These are phyloP conservation scores for Trypoxylus dichotomus DNA, from an alignment of 1,140 invertebrate species.

Conservation along the genomic window DNA sequence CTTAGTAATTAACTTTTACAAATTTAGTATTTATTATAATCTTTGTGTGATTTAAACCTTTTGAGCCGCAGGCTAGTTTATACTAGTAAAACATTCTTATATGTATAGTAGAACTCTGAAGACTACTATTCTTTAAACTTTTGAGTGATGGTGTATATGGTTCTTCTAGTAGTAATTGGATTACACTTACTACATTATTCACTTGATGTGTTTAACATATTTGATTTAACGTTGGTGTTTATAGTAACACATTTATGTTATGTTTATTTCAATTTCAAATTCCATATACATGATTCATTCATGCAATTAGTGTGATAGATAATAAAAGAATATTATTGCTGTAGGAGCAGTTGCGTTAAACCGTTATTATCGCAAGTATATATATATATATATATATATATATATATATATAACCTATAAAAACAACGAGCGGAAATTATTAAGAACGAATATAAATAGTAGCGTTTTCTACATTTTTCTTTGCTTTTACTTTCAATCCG, in stretches of 20 bases:
- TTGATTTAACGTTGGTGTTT: neutral
- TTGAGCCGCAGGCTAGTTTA: no score
- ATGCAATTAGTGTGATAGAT: neutral
- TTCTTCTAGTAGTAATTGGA: neutral
- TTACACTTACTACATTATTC: neutral
- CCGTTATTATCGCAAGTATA: no score
- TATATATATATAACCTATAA: no score
- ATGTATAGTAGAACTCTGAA: neutral
- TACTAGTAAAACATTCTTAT: neutral
- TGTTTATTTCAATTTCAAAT: slow-evolving; percentile 6
- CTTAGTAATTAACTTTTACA: neutral
- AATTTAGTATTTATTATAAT: neutral
- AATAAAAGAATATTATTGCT: neutral
- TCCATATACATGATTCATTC: slow-evolving; percentile 8
- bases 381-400: no score
- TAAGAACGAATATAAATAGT: no score
- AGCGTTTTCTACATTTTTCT: no score
- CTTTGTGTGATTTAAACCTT: neutral
- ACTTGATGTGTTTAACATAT: neutral
- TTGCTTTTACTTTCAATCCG: no score
- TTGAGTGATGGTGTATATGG: neutral
- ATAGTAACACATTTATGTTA: neutral
- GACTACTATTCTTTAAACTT: neutral
- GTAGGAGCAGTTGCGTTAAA: neutral
- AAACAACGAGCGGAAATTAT: no score